phyloP scores from a whole-genome alignment of 1,140 invertebrate species.

The Coptotermes formosanus region DNA sequence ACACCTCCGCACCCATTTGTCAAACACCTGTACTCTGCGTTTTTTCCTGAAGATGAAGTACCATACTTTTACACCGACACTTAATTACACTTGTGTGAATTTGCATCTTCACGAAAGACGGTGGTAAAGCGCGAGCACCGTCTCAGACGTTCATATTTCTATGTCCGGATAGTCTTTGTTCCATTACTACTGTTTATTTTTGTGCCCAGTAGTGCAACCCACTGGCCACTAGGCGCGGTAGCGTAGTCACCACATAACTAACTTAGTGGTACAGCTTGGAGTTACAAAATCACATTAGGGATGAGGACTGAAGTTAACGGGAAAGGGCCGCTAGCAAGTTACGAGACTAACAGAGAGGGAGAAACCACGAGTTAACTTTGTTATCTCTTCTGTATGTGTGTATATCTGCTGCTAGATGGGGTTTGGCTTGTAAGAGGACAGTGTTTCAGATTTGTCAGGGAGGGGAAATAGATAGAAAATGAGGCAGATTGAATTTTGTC shows the following conservation, averaged over 20 bases:
- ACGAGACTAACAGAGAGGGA: background rate
- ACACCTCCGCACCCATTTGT: too few relatives aligned
- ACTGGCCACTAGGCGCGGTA: background rate
- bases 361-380: background rate
- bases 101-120: too few relatives aligned
- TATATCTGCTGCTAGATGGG: background rate
- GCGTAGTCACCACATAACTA: background rate
- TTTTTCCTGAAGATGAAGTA: too few relatives aligned
- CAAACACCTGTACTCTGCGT: too few relatives aligned
- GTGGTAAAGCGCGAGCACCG: too few relatives aligned
- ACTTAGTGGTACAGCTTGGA: background rate
- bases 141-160: too few relatives aligned
- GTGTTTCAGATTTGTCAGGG: background rate
- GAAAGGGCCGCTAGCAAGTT: background rate
- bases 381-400: background rate
- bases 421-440: background rate
- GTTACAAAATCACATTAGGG: background rate
- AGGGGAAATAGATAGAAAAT: conserved; percentile 4
- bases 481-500: conserved; percentile 4
- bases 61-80: too few relatives aligned
- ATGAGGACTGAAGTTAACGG: background rate
- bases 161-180: too few relatives aligned
- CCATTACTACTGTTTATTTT: background rate
- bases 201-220: background rate
- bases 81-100: too few relatives aligned